These are phyloP conservation scores for Erebia aethiops DNA, from an alignment of 2,888 invertebrate genomes.

Conservation along the genomic window DNA sequence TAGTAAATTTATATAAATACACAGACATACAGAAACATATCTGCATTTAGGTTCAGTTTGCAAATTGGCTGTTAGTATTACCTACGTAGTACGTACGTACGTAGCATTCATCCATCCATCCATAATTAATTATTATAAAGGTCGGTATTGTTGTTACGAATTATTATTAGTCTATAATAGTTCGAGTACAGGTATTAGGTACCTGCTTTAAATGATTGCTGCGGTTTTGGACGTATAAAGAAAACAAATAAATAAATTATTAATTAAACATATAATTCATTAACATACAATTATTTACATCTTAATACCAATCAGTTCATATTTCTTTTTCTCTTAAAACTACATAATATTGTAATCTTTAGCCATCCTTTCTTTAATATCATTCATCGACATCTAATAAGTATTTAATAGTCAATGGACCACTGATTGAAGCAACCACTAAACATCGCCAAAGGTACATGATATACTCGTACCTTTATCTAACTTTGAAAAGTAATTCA, in stretches of 20 bases:
- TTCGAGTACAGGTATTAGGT: no score
- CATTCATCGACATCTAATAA: slow-evolving; percentile 4
- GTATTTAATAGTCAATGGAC: background rate
- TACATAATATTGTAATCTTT: slow-evolving; percentile 19
- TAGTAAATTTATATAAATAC: no score
- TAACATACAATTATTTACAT: slow-evolving; percentile 62
- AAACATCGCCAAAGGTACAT: background rate
- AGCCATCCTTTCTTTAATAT: slow-evolving; percentile 6
- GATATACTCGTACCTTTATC: no score
- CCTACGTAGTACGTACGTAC: no score
- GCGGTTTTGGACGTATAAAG: background rate
- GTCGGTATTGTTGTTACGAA: no score
- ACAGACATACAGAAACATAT: no score
- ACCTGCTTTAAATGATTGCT: background rate
- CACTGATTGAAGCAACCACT: background rate
- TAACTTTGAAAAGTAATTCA: background rate
- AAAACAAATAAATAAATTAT: slow-evolving; percentile 23
- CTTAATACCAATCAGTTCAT: slow-evolving; percentile 79
- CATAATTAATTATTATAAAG: no score
- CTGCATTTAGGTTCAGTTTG: no score
- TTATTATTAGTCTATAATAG: no score
- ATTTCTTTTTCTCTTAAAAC: slow-evolving; percentile 61
- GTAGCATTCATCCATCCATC: no score
- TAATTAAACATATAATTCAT: slow-evolving; percentile 44
- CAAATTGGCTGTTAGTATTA: no score